Conservation (phyloP, 1,140 invertebrate genomes). For the Branchinecta lindahli region DNA sequence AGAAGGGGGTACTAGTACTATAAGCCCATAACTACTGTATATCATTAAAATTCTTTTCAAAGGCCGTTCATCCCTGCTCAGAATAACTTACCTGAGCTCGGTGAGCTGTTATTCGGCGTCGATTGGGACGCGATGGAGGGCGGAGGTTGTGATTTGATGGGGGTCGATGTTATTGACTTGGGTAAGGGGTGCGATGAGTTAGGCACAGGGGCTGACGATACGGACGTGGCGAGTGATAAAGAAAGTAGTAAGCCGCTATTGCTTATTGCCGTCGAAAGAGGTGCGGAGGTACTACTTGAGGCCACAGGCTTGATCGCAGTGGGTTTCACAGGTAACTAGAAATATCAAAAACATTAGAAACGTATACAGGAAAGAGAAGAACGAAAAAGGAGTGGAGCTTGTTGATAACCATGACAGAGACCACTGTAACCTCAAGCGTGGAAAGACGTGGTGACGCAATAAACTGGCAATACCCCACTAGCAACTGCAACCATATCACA, state of each 20-base stretch:
- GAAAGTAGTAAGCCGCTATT: slow-evolving; percentile 12
- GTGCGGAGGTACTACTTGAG: slow-evolving; percentile 31
- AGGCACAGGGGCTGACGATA: slow-evolving; percentile 20
- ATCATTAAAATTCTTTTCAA: too few species aligned
- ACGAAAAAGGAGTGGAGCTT: too few species aligned
- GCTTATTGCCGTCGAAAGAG: slow-evolving; percentile 18
- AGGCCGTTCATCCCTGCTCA: not conserved
- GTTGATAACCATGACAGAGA: too few species aligned
- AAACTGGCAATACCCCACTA: too few species aligned
- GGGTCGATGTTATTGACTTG: slow-evolving; percentile 24
- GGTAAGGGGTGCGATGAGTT: slow-evolving; percentile 22
- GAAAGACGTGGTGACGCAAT: too few species aligned
- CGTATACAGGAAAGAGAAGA: too few species aligned
- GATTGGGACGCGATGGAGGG: slow-evolving; percentile 20
- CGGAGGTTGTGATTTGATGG: slow-evolving; percentile 24
- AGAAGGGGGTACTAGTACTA: too few species aligned
- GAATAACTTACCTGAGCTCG: slow-evolving; percentile 35
- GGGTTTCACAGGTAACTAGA: slow-evolving; percentile 45
- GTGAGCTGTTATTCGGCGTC: slow-evolving; percentile 42
- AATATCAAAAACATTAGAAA: not conserved
- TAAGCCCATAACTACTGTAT: too few species aligned
- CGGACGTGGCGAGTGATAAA: not conserved
- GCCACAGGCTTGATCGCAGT: slow-evolving; percentile 48
- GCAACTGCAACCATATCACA: too few species aligned
- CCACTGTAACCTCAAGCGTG: too few species aligned